Conservation (phyloP, 2,113 vertebrate species). For the Ellobius talpinus region DNA sequence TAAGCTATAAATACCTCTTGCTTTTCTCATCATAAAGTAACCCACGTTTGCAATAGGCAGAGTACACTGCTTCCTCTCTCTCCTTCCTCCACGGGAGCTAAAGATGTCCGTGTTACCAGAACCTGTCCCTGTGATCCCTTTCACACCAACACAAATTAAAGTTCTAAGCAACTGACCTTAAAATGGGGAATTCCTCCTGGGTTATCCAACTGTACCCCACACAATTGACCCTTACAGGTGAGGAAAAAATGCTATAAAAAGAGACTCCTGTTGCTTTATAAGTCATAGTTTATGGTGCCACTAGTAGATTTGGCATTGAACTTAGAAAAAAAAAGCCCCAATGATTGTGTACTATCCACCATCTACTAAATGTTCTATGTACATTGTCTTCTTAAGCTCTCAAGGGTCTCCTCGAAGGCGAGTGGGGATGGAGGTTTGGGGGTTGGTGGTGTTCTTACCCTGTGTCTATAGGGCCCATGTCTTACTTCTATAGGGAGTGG, state of each 20-base stretch:
- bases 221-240: not conserved
- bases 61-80: not conserved
- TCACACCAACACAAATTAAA: not conserved
- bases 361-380: constrained; percentile 13
- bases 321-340: not conserved
- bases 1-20: not conserved
- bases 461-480: not conserved
- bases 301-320: not conserved
- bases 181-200: not conserved
- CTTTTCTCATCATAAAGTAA: constrained; percentile 40
- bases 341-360: not conserved
- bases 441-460: not conserved
- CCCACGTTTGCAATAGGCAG: not conserved
- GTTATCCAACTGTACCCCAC: not conserved
- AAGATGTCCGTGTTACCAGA: not conserved
- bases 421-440: no score
- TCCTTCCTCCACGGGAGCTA: not conserved
- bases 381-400: constrained; percentile 50
- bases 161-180: not conserved
- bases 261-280: not conserved
- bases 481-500: not conserved
- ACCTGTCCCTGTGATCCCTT: not conserved
- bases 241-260: not conserved
- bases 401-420: not conserved
- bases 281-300: not conserved